A percentile compares a stretch with the other conserved stretches of the same genome.
Evolutionary conservation across 92 coral and sea anemone genomes (phyloP).

Genomic region (Heteractis magnifica): DNA sequence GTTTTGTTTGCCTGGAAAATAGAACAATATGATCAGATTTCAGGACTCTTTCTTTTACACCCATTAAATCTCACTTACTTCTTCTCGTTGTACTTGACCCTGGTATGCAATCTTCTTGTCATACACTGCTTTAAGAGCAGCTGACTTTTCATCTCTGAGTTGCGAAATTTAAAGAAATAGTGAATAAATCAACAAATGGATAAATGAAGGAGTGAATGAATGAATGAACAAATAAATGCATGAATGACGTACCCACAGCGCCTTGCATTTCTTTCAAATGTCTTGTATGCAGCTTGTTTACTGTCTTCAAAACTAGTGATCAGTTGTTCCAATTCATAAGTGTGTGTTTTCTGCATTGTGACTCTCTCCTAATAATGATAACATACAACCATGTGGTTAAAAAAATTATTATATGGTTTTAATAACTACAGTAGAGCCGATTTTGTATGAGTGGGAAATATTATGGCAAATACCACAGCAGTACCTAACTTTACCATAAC

Average conservation of each 20-base stretch:
- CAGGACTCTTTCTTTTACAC: no score
- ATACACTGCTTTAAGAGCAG: slow-evolving; percentile 69
- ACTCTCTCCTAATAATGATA: slow-evolving; percentile 64
- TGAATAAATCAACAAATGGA: background rate
- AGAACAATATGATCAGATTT: no score
- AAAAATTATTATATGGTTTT: no score
- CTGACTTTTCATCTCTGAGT: slow-evolving; percentile 67
- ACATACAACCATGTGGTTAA: background rate
- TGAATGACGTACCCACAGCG: slow-evolving; percentile 60
- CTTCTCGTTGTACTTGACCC: slow-evolving; percentile 76
- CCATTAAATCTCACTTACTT: slow-evolving; percentile 44
- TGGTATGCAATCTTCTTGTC: slow-evolving; percentile 80
- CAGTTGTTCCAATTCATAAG: slow-evolving; percentile 78
- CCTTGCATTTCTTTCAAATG: slow-evolving; percentile 68
- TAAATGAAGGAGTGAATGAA: background rate
- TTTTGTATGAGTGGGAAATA: no score
- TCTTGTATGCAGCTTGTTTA: slow-evolving; percentile 74
- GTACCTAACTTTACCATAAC: background rate
- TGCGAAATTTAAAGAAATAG: background rate
- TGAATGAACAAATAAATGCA: background rate
- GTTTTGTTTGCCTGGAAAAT: slow-evolving; percentile 72
- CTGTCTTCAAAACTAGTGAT: slow-evolving; percentile 78
- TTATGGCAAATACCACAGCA: no score
- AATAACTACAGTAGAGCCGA: no score
- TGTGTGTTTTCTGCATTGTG: slow-evolving; percentile 76